Conservation (phyloP, 2,888 invertebrate genomes). For the Dolichomitus sp. region DNA sequence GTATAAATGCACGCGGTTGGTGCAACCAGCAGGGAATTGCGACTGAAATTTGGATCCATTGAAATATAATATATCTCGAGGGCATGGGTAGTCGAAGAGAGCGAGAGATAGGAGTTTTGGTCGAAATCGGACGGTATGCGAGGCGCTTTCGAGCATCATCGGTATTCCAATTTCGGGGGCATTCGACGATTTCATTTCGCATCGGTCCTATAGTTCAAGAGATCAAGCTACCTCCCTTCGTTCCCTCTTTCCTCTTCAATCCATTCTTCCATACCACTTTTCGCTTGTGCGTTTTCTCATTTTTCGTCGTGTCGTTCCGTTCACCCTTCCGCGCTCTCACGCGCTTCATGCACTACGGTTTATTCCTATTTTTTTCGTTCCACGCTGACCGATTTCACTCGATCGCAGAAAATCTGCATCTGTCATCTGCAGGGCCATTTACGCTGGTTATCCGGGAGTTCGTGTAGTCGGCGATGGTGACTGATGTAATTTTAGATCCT, state of each 20-base stretch:
- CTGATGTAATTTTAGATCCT: conserved; percentile 66
- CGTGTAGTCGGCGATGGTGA: conserved; percentile 55
- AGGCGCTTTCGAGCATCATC: conserved; percentile 64
- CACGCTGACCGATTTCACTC: conserved; percentile 32
- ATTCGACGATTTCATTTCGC: conserved; percentile 67
- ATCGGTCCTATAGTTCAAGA: conserved; percentile 37
- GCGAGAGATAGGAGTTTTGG: conserved; percentile 14
- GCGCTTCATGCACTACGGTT: background rate
- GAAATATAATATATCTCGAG: conserved; percentile 66
- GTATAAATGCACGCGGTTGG: conserved; percentile 7
- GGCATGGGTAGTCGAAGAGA: conserved; percentile 7
- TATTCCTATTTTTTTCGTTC: background rate
- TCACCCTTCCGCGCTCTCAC: background rate
- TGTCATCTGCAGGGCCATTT: conserved; percentile 56
- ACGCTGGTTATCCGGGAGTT: conserved; percentile 52
- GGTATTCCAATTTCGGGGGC: conserved; percentile 66
- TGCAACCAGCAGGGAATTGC: conserved; percentile 50
- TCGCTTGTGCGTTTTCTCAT: conserved; percentile 15
- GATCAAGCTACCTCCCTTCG: conserved; percentile 36
- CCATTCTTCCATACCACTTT: conserved; percentile 23
- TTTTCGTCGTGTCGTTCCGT: background rate
- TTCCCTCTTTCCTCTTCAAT: conserved; percentile 19
- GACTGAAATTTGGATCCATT: conserved; percentile 63
- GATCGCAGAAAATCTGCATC: conserved; percentile 61
- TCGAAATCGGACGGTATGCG: conserved; percentile 3